Evolutionary conservation across 2,113 vertebrate species (phyloP).

Genomic region (Pygoscelis antarcticus): DNA sequence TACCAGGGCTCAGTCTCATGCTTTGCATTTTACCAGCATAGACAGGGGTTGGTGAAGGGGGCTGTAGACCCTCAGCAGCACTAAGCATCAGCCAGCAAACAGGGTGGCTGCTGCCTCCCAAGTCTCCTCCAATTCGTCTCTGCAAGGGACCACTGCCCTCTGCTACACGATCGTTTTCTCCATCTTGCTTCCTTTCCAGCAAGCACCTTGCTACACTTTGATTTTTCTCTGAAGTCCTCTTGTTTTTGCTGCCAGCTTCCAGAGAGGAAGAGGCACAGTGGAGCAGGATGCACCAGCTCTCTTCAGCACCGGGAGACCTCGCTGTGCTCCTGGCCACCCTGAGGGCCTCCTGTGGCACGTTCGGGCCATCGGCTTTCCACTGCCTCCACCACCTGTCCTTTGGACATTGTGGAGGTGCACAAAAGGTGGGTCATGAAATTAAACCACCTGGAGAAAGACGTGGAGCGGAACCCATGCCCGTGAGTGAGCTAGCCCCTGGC

Average conservation of each 20-base stretch:
- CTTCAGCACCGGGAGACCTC: neutral
- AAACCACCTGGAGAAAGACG: neutral
- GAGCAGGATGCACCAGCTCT: neutral
- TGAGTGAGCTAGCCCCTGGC: neutral
- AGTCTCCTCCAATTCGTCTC: neutral
- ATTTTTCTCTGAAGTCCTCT: neutral
- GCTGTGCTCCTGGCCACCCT: neutral
- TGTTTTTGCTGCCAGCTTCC: neutral
- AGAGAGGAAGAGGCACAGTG: neutral
- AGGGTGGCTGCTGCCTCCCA: neutral
- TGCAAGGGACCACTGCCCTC: neutral
- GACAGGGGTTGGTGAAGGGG: neutral
- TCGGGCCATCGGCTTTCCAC: neutral
- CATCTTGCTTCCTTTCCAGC: neutral
- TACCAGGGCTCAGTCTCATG: neutral
- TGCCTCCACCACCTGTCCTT: neutral
- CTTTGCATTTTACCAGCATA: neutral
- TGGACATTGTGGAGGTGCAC: neutral
- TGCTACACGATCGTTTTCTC: accelerated
- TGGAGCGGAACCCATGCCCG: neutral
- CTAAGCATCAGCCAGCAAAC: neutral
- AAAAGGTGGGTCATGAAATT: neutral
- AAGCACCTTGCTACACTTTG: neutral
- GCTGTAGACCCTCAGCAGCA: neutral
- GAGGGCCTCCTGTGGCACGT: neutral